A percentile compares a stretch with the other conserved stretches of the same genome.
These are phyloP conservation scores for Cheilosia impressa DNA, from an alignment of 2,888 invertebrate genomes.

Conservation along the genomic window DNA sequence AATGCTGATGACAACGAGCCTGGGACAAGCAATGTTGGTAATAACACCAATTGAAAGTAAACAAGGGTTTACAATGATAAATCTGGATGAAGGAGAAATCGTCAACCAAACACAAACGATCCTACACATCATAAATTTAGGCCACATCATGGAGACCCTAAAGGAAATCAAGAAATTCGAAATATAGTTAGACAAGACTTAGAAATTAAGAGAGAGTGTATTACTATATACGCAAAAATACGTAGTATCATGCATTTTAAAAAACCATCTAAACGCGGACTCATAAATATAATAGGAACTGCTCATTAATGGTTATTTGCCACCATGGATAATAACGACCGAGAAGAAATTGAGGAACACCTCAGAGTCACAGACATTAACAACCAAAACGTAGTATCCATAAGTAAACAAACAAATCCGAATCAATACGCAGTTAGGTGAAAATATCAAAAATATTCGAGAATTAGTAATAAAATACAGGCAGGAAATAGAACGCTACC, in stretches of 20 bases:
- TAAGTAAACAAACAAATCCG: too few relatives aligned
- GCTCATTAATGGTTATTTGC: conserved; percentile 25
- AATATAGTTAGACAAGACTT: conserved; percentile 19
- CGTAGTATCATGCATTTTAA: too few relatives aligned
- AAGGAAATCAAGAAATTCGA: conserved; percentile 30
- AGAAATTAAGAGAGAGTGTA: conserved; percentile 24
- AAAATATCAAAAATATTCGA: too few relatives aligned
- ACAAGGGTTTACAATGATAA: neutral
- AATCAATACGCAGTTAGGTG: too few relatives aligned
- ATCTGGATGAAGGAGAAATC: conserved; percentile 18
- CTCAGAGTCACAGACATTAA: conserved; percentile 10
- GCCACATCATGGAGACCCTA: conserved; percentile 13
- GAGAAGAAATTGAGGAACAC: conserved; percentile 19
- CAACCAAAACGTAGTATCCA: too few relatives aligned
- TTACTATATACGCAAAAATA: neutral
- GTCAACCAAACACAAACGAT: conserved; percentile 21
- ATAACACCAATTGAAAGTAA: conserved; percentile 22
- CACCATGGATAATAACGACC: conserved; percentile 7
- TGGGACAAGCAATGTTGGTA: conserved; percentile 25
- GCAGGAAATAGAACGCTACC: too few relatives aligned
- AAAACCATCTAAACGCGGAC: conserved; percentile 24
- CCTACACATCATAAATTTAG: conserved; percentile 19
- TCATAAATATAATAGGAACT: conserved; percentile 23
- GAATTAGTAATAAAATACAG: too few relatives aligned
- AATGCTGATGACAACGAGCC: conserved; percentile 29